Percentiles rank a stretch among this genome's conserved stretches.
Evolutionary conservation across 2,797 vertebrate species (phyloP).

Genomic region (Menidia menidia): DNA sequence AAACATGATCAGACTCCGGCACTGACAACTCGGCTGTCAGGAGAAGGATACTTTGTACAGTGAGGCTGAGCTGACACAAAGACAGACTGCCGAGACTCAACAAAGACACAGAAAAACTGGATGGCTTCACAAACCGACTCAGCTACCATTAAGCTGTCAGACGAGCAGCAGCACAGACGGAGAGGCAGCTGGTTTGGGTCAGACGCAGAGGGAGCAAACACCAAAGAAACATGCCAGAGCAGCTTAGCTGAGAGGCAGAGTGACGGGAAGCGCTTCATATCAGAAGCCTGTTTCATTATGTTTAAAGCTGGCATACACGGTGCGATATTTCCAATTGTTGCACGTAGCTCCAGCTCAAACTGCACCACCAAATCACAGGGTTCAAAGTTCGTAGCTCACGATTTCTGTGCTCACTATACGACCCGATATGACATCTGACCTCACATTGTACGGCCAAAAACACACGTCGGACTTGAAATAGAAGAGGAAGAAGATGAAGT

Average conservation of each 20-base stretch:
- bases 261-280: too few relatives aligned
- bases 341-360: too few relatives aligned
- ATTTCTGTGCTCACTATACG: too few relatives aligned
- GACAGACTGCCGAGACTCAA: conserved; percentile 6
- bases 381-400: too few relatives aligned
- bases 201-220: conserved; percentile 9
- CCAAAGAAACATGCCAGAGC: conserved; percentile 15
- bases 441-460: too few relatives aligned
- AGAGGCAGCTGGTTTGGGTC: background rate
- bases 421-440: too few relatives aligned
- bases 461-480: too few relatives aligned
- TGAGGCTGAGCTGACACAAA: conserved; percentile 17
- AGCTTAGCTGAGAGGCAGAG: background rate
- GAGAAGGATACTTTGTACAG: background rate
- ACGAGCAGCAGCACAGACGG: conserved; percentile 39
- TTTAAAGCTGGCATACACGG: too few relatives aligned
- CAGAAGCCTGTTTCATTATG: too few relatives aligned
- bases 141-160: conserved; percentile 50
- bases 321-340: too few relatives aligned
- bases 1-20: background rate
- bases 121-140: conserved; percentile 43
- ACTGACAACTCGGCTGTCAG: conserved; percentile 17
- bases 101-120: conserved; percentile 27
- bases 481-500: too few relatives aligned
- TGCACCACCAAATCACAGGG: too few relatives aligned